Conservation (phyloP, 2,888 invertebrate species). For the Lasioglossum leucozonium region DNA sequence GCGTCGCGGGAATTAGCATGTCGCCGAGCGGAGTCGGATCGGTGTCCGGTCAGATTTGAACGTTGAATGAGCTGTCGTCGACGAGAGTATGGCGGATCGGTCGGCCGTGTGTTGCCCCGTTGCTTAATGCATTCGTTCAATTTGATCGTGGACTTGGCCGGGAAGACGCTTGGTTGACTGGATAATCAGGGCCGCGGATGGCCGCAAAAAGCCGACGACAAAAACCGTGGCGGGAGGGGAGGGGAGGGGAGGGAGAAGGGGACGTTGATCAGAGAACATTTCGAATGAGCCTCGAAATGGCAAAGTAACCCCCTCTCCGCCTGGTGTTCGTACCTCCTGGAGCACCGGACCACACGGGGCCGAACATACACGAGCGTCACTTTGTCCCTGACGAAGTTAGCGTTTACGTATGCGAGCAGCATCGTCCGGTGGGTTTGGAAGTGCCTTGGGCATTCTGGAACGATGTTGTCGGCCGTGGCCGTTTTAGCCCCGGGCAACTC, state of each 20-base stretch:
- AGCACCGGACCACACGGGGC: constrained; percentile 12
- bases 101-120: not conserved
- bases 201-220: constrained; percentile 39
- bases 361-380: constrained; percentile 67
- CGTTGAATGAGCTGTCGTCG: not conserved
- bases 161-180: constrained; percentile 4
- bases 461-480: constrained; percentile 84
- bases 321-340: not conserved
- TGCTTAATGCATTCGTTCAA: constrained; percentile 41
- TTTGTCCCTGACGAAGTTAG: constrained; percentile 80
- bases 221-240: constrained; percentile 31
- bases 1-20: not conserved
- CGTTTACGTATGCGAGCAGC: constrained; percentile 79
- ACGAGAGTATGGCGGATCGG: not conserved
- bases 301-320: constrained; percentile 45
- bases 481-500: constrained; percentile 77
- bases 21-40: not conserved
- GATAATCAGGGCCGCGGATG: constrained; percentile 27
- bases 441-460: constrained; percentile 78
- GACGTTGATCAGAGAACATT: constrained; percentile 45
- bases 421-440: constrained; percentile 80
- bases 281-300: constrained; percentile 63
- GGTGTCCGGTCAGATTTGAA: not conserved
- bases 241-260: too few species aligned
- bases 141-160: constrained; percentile 3